phyloP scores from a whole-genome alignment of 2,888 invertebrate genomes.

The Papilio gigon region DNA sequence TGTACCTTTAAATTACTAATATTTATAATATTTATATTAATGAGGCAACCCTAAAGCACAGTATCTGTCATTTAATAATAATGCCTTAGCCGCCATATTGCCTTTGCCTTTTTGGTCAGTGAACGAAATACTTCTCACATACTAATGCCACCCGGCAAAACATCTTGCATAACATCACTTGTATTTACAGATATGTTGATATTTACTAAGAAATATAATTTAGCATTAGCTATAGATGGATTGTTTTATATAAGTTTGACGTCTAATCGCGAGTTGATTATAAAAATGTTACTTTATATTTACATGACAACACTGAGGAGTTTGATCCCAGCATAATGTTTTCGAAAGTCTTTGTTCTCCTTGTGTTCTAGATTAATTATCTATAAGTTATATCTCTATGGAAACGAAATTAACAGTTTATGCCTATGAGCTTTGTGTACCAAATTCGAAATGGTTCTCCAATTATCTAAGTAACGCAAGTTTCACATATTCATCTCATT shows the following conservation, averaged over 20 bases:
- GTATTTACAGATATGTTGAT: neutral
- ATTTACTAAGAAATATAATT: neutral
- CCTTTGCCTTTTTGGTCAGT: conserved; percentile 57
- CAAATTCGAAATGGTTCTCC: too few relatives aligned
- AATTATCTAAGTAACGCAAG: too few relatives aligned
- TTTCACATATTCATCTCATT: neutral
- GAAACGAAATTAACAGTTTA: neutral
- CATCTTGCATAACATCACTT: conserved; percentile 42
- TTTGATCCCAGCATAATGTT: too few relatives aligned
- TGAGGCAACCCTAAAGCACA: conserved; percentile 46
- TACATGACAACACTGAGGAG: too few relatives aligned
- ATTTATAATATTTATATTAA: neutral
- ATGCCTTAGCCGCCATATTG: conserved; percentile 55
- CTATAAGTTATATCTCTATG: too few relatives aligned
- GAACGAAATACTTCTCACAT: conserved; percentile 65
- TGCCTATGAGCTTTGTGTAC: neutral
- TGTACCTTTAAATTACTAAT: neutral
- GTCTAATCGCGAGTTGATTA: too few relatives aligned
- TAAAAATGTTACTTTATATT: too few relatives aligned
- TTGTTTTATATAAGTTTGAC: too few relatives aligned
- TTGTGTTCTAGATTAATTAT: too few relatives aligned
- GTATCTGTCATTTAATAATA: conserved; percentile 47
- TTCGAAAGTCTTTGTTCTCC: too few relatives aligned
- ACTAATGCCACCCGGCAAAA: conserved; percentile 54
- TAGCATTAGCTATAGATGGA: neutral